Evolutionary conservation across 2,113 vertebrate species (phyloP).

Genomic region (Prunella himalayana): DNA sequence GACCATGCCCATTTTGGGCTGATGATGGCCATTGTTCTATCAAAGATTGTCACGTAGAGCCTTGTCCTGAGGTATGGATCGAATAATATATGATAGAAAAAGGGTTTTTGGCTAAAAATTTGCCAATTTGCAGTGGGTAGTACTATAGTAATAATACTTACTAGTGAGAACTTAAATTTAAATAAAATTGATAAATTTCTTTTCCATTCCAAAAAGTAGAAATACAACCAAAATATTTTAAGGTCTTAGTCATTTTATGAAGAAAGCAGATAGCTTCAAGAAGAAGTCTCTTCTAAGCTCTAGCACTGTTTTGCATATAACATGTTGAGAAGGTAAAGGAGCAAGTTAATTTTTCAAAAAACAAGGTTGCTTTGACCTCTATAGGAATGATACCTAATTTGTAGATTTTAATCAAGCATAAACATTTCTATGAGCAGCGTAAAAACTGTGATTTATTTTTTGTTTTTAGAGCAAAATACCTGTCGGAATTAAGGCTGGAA

Average conservation of each 20-base stretch:
- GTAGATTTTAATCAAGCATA: neutral
- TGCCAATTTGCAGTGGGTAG: neutral
- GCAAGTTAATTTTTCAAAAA: neutral
- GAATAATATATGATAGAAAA: neutral
- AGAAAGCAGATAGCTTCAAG: neutral
- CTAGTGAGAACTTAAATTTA: neutral
- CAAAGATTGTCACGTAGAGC: slow-evolving; percentile 95
- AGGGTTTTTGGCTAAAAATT: neutral
- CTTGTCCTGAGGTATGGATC: slow-evolving; percentile 90
- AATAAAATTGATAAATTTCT: neutral
- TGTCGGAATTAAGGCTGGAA: slow-evolving; percentile 93
- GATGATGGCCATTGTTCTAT: slow-evolving; percentile 94
- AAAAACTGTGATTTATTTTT: neutral
- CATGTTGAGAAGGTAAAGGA: neutral
- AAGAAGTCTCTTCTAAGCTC: neutral
- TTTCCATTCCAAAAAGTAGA: neutral
- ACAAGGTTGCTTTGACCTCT: neutral
- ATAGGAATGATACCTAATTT: neutral
- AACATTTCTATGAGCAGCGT: neutral
- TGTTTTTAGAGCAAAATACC: slow-evolving; percentile 89
- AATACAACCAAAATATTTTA: neutral
- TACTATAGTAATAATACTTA: neutral
- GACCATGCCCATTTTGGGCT: slow-evolving; percentile 94
- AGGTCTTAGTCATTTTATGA: neutral
- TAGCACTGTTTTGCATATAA: neutral